phyloP scores from a whole-genome alignment of 2,113 vertebrate species.

The Alethe diademata region DNA sequence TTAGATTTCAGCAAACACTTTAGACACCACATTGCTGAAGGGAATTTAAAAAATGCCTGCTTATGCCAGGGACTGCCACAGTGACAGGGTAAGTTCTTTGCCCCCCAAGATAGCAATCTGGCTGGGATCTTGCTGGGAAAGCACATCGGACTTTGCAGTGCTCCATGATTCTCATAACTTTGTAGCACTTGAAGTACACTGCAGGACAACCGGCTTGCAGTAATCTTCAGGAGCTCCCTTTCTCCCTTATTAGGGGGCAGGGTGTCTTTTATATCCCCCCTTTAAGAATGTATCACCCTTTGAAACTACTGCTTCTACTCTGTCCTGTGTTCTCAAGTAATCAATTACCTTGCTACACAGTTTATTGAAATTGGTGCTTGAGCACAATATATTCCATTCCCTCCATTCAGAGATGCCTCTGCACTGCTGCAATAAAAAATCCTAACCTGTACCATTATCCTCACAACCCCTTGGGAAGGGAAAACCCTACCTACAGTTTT shows the following conservation, averaged over 20 bases:
- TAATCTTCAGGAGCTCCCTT: background rate
- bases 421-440: background rate
- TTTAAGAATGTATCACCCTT: background rate
- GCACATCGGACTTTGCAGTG: accelerated
- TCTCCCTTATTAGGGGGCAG: background rate
- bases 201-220: background rate
- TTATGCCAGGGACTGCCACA: background rate
- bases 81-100: background rate
- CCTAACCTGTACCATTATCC: background rate
- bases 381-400: background rate
- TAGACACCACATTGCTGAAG: background rate
- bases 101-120: background rate
- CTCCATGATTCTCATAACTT: accelerated
- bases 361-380: background rate
- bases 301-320: background rate
- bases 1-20: background rate
- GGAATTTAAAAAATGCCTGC: background rate
- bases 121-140: background rate
- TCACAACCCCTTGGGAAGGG: background rate
- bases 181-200: background rate
- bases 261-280: background rate
- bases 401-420: background rate
- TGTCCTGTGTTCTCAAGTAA: background rate
- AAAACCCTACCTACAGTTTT: background rate
- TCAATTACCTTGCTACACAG: background rate